These are phyloP conservation scores for Gnathonemus echidnorhynchus DNA, from an alignment of 2,113 vertebrate species.

Conservation along the genomic window DNA sequence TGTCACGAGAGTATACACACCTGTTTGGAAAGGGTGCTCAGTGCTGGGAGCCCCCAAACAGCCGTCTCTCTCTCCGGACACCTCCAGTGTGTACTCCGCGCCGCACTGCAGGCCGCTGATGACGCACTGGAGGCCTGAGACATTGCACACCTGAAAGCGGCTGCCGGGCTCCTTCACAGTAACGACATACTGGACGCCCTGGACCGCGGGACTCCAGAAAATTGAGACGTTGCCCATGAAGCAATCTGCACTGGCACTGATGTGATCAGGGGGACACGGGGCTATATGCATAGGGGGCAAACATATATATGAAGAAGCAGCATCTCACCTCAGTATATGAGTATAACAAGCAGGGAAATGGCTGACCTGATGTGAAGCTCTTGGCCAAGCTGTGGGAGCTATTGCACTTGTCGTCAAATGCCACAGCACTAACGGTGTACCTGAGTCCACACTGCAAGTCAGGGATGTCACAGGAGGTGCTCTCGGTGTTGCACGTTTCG, in stretches of 20 bases:
- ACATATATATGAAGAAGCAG: not conserved
- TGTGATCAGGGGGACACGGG: conserved; percentile 49
- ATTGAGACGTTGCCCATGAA: conserved; percentile 39
- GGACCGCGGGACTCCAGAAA: conserved; percentile 42
- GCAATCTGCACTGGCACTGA: conserved; percentile 46
- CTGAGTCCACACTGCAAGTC: conserved; percentile 37
- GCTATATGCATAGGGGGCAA: conserved; percentile 36
- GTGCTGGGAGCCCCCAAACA: conserved; percentile 51
- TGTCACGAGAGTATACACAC: conserved; percentile 13
- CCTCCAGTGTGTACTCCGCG: conserved; percentile 48
- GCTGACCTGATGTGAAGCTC: conserved; percentile 44
- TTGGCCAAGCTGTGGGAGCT: conserved; percentile 45
- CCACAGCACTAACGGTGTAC: conserved; percentile 48
- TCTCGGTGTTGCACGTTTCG: conserved; percentile 28
- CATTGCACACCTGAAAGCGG: conserved; percentile 39
- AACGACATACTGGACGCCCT: conserved; percentile 43
- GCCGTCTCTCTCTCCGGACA: conserved; percentile 41
- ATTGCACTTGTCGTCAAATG: conserved; percentile 51
- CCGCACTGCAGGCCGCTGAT: conserved; percentile 50
- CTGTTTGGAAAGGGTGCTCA: conserved; percentile 42
- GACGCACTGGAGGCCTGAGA: conserved; percentile 35
- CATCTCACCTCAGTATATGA: too few species aligned
- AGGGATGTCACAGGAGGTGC: conserved; percentile 31
- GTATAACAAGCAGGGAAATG: too few species aligned
- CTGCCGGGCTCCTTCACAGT: conserved; percentile 20